Conservation (phyloP, 2,888 invertebrate species). For the Bimastos eiseni region DNA sequence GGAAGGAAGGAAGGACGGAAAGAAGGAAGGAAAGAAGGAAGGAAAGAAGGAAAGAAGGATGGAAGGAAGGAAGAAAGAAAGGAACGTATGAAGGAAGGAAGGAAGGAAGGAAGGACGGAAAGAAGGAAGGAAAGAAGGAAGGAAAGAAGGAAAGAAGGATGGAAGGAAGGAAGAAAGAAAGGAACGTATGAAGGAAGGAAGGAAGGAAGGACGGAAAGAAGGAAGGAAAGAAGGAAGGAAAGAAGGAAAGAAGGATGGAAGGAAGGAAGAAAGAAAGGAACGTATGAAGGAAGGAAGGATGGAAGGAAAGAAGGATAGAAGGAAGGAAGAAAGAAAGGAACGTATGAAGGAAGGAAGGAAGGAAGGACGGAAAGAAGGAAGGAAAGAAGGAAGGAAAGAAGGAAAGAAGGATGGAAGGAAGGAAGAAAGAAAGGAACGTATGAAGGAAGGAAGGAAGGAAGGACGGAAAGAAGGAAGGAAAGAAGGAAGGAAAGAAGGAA, state of each 20-base stretch:
- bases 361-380: background rate
- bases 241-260: background rate
- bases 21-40: conserved; percentile 10
- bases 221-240: background rate
- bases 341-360: background rate
- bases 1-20: background rate
- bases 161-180: background rate
- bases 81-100: background rate
- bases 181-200: background rate
- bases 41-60: background rate
- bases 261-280: background rate
- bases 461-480: conserved; percentile 16
- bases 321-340: background rate
- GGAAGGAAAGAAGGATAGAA: background rate
- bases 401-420: background rate
- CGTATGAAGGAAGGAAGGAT: background rate
- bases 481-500: conserved; percentile 2
- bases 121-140: conserved; percentile 3
- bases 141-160: conserved; percentile 3
- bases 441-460: background rate
- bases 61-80: background rate
- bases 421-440: background rate
- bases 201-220: background rate
- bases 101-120: background rate
- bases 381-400: background rate